A percentile compares a stretch with the other conserved stretches of the same genome.
Evolutionary conservation across 2,888 invertebrate genomes (phyloP).

Genomic region (Philereme transversata): DNA sequence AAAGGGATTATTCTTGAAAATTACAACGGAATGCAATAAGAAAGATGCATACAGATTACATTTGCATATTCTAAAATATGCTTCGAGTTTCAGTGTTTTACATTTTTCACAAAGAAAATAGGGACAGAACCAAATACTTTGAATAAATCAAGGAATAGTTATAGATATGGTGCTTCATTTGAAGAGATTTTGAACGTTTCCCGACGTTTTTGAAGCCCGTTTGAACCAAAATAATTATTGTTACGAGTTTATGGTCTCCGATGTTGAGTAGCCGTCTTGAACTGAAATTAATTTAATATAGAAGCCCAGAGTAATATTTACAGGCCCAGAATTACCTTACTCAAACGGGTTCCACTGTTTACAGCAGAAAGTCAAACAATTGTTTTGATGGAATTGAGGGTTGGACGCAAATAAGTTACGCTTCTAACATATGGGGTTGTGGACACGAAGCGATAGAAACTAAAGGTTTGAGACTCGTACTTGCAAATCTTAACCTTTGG

Average conservation of each 20-base stretch:
- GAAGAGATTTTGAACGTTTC: not conserved
- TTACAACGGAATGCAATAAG: too few relatives aligned
- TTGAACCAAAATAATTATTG: slow-evolving; percentile 47
- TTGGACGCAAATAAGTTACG: slow-evolving; percentile 10
- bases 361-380: slow-evolving; percentile 26
- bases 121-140: too few relatives aligned
- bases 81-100: too few relatives aligned
- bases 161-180: too few relatives aligned
- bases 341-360: slow-evolving; percentile 23
- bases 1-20: too few relatives aligned
- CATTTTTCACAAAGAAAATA: too few relatives aligned
- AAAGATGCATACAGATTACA: too few relatives aligned
- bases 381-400: slow-evolving; percentile 22
- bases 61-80: too few relatives aligned
- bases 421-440: not conserved
- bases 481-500: too few relatives aligned
- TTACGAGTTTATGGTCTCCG: slow-evolving; percentile 44
- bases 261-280: slow-evolving; percentile 48
- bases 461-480: too few relatives aligned
- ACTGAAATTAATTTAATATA: slow-evolving; percentile 60
- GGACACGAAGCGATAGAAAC: too few relatives aligned
- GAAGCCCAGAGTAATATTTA: slow-evolving; percentile 47
- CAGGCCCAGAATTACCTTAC: slow-evolving; percentile 46
- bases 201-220: slow-evolving; percentile 38
- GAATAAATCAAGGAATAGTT: too few relatives aligned